Evolutionary conservation across 2,888 invertebrate genomes (phyloP).

Genomic region (Diarsia brunnea): DNA sequence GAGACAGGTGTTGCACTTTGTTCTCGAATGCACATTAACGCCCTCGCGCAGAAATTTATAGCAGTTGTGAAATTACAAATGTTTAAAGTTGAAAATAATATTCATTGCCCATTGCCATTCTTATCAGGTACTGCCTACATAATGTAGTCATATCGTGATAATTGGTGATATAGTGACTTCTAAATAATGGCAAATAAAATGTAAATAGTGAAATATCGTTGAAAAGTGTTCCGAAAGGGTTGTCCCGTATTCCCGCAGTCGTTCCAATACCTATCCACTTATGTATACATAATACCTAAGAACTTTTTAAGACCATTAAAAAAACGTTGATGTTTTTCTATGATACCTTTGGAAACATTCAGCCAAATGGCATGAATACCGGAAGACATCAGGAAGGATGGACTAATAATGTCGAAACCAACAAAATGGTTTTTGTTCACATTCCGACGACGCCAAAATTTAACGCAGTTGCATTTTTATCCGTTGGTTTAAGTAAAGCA

Average conservation of each 20-base stretch:
- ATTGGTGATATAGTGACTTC: not conserved
- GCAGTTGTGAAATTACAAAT: constrained; percentile 31
- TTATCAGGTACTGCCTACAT: not conserved
- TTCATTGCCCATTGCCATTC: not conserved
- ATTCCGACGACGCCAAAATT: constrained; percentile 59
- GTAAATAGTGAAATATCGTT: too few species aligned
- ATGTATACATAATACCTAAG: too few species aligned
- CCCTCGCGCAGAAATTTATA: constrained; percentile 52
- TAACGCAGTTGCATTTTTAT: constrained; percentile 56
- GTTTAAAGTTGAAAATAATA: not conserved
- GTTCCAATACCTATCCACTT: not conserved
- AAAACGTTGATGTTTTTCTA: constrained; percentile 1
- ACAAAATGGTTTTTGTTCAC: constrained; percentile 65
- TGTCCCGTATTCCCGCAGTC: not conserved
- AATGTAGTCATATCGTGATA: not conserved
- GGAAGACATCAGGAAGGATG: constrained; percentile 67
- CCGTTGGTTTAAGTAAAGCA: constrained; percentile 19
- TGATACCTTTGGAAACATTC: constrained; percentile 20
- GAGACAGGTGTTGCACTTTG: constrained; percentile 83
- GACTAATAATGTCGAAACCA: constrained; percentile 63
- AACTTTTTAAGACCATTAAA: not conserved
- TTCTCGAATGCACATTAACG: constrained; percentile 41
- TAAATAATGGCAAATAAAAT: not conserved
- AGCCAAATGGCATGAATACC: constrained; percentile 66
- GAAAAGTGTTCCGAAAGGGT: not conserved